These are phyloP conservation scores for Coenonympha arcania DNA, from an alignment of 2,888 invertebrate genomes.

Conservation along the genomic window DNA sequence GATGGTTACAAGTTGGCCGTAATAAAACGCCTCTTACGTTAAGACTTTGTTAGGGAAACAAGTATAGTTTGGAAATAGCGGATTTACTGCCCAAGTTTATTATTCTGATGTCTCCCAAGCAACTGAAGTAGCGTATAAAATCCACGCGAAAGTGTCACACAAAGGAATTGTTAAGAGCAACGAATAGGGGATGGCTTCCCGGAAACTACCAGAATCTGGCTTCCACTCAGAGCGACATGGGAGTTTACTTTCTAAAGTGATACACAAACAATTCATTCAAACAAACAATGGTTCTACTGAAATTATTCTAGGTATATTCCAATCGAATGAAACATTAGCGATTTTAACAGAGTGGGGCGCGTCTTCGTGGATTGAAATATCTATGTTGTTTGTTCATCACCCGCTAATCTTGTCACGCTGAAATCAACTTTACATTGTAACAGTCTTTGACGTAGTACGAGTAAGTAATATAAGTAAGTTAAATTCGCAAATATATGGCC, in stretches of 20 bases:
- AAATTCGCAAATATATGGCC: too few relatives aligned
- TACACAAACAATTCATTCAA: too few relatives aligned
- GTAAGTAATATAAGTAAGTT: too few relatives aligned
- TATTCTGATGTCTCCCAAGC: conserved; percentile 27
- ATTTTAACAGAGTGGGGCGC: too few relatives aligned
- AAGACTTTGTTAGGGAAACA: conserved; percentile 7
- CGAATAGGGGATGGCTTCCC: conserved; percentile 38
- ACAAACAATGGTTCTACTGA: too few relatives aligned
- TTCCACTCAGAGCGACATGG: background rate
- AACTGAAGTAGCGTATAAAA: conserved; percentile 29
- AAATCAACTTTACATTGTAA: too few relatives aligned
- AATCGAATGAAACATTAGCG: too few relatives aligned
- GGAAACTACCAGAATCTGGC: conserved; percentile 28
- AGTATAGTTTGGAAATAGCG: conserved; percentile 19
- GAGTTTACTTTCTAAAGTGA: background rate
- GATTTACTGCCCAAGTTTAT: conserved; percentile 26
- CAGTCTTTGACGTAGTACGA: too few relatives aligned
- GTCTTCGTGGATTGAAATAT: too few relatives aligned
- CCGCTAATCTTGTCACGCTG: too few relatives aligned
- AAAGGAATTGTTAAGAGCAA: conserved; percentile 43
- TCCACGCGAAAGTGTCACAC: conserved; percentile 46
- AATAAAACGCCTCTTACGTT: conserved; percentile 6
- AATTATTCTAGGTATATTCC: too few relatives aligned
- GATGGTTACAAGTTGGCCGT: background rate
- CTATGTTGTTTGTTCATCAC: too few relatives aligned